Percentiles rank a stretch among this genome's conserved stretches.
Conservation (phyloP, 2,113 vertebrate genomes). For the rabbit (Oryctolagus cuniculus) region mOryCun1.1 NC_091443.1:68045501-68046000, state of each 20-base stretch:
- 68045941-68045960: slow-evolving; percentile 95
- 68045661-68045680: background rate
- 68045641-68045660: slow-evolving; percentile 10
- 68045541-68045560: background rate
- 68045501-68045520: background rate
- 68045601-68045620: background rate
- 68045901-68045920: slow-evolving; percentile 92
- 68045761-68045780: slow-evolving; percentile 44
- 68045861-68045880: slow-evolving; percentile 93
- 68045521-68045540: background rate
- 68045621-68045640: background rate
- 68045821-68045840: slow-evolving; percentile 91
- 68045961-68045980: slow-evolving; percentile 83
- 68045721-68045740: background rate
- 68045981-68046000: background rate
- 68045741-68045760: background rate
- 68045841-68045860: slow-evolving; percentile 92
- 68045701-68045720: background rate
- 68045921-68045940: slow-evolving; percentile 96
- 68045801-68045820: slow-evolving; percentile 85
- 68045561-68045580: background rate
- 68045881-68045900: slow-evolving; percentile 92
- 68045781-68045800: slow-evolving; percentile 63
- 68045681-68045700: background rate
- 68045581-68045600: slow-evolving; percentile 46